Percentiles rank a stretch among this genome's conserved stretches.
phyloP scores from a whole-genome alignment of 2,113 vertebrate genomes.

The Eubucco bourcierii region DNA sequence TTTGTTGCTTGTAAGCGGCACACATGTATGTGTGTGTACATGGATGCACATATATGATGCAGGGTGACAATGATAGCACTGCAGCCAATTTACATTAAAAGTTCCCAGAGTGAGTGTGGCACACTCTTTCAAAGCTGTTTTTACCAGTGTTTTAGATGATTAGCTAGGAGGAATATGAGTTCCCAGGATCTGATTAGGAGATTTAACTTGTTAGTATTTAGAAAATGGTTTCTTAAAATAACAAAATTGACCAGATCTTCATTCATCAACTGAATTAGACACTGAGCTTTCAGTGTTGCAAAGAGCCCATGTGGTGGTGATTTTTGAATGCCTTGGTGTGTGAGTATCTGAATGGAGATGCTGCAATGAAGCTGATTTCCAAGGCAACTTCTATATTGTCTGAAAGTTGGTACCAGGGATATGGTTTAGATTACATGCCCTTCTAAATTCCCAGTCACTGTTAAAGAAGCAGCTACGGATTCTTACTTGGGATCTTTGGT shows the following conservation, averaged over 20 bases:
- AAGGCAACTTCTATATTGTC: background rate
- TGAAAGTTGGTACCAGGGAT: background rate
- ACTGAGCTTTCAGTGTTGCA: background rate
- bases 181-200: background rate
- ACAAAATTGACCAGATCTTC: background rate
- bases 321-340: background rate
- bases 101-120: background rate
- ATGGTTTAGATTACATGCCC: background rate
- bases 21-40: background rate
- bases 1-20: background rate
- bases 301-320: background rate
- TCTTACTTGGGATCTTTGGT: background rate
- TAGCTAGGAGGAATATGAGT: background rate
- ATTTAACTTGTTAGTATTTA: background rate
- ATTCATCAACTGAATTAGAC: background rate
- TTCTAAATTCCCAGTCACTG: background rate
- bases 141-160: background rate
- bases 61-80: background rate
- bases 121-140: background rate
- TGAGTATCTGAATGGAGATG: background rate
- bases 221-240: background rate
- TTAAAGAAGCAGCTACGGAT: background rate
- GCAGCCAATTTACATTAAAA: background rate
- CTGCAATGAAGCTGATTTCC: background rate
- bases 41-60: background rate